These are phyloP conservation scores for Drosophila chauvacae DNA, from an alignment of 1,140 invertebrate species.

Conservation along the genomic window DNA sequence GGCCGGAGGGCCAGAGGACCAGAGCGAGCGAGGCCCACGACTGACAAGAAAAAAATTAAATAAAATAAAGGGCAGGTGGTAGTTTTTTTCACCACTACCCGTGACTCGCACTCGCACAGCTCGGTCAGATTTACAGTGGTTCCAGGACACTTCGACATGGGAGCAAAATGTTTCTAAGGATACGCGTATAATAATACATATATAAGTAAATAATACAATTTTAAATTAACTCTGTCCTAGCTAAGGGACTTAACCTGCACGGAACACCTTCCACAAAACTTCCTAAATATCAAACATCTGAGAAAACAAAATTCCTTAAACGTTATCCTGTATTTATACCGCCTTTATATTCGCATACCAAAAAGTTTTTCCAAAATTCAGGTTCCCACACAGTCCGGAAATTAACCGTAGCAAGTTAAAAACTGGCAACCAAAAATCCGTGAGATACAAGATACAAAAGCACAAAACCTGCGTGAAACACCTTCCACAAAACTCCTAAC, in stretches of 20 bases:
- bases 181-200: too few species aligned
- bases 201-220: too few species aligned
- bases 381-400: conserved; percentile 11
- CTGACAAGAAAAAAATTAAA: conserved; percentile 60
- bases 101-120: conserved; percentile 64
- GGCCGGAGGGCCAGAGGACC: conserved; percentile 20
- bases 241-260: background rate
- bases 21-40: conserved; percentile 35
- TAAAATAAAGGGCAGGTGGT: conserved; percentile 79
- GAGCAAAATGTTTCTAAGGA: background rate
- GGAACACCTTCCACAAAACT: background rate
- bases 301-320: background rate
- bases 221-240: too few species aligned
- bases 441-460: background rate
- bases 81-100: conserved; percentile 66
- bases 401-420: conserved; percentile 13
- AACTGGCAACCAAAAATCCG: conserved; percentile 1
- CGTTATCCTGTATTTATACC: too few species aligned
- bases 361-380: conserved; percentile 6
- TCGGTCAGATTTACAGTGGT: conserved; percentile 77
- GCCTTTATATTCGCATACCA: background rate
- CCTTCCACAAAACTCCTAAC: conserved; percentile 11
- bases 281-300: background rate
- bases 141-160: background rate
- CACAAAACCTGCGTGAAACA: conserved; percentile 13